These are phyloP conservation scores for Poeciliopsis retropinna DNA, from an alignment of 2,113 vertebrate genomes.

Conservation along the genomic window DNA sequence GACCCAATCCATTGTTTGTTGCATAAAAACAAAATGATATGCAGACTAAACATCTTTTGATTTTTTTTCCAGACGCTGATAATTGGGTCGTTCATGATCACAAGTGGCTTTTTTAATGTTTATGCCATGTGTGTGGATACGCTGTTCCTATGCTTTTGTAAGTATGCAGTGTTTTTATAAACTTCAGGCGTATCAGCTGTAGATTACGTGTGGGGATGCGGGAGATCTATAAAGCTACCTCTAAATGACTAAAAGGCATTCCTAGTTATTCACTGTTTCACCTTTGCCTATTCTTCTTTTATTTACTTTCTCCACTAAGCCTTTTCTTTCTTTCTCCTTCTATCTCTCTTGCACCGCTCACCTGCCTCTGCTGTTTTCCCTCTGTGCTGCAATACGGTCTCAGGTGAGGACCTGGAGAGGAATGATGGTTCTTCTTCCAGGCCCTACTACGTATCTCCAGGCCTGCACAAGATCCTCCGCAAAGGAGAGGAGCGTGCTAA, in stretches of 20 bases:
- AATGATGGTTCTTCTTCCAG: constrained; percentile 92
- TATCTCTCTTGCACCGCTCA: background rate
- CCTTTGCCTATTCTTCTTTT: constrained; percentile 26
- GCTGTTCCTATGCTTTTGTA: constrained; percentile 97
- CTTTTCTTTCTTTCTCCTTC: constrained; percentile 51
- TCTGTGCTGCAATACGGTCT: constrained; percentile 27
- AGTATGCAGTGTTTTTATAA: constrained; percentile 75
- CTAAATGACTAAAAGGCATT: background rate
- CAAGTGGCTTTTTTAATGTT: constrained; percentile 95
- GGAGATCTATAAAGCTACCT: background rate
- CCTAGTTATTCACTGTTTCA: constrained; percentile 7
- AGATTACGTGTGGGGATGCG: background rate
- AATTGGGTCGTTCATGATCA: constrained; percentile 91
- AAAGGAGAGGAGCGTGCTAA: constrained; percentile 85
- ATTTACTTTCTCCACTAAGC: constrained; percentile 35
- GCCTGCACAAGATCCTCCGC: constrained; percentile 89
- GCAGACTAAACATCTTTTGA: constrained; percentile 26
- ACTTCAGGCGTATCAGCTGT: background rate
- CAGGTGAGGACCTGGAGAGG: constrained; percentile 97
- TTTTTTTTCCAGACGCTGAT: constrained; percentile 85
- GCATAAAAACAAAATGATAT: background rate
- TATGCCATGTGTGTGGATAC: constrained; percentile 98
- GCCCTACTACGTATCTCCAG: constrained; percentile 94
- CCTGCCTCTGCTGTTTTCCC: constrained; percentile 15
- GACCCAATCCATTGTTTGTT: background rate